Evolutionary conservation across 2,888 invertebrate species (phyloP).

Genomic region (Emmelina monodactyla): DNA sequence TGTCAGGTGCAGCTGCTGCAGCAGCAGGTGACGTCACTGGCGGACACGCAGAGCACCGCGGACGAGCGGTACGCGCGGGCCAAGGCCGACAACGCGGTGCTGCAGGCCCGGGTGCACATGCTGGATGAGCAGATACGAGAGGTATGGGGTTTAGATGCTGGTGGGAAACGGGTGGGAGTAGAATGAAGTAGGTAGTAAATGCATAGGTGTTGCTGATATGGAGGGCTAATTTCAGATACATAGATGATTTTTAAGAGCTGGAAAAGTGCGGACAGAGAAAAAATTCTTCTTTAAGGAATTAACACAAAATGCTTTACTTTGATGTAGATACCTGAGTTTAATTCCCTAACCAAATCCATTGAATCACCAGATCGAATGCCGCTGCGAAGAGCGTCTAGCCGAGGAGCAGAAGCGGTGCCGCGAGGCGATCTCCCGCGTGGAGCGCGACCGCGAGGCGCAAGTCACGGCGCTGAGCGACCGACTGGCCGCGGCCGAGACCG

Average conservation of each 20-base stretch:
- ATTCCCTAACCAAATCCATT: too few species aligned
- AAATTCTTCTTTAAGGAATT: too few species aligned
- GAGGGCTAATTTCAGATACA: too few species aligned
- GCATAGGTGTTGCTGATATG: too few species aligned
- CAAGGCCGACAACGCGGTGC: conserved; percentile 91
- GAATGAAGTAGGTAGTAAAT: too few species aligned
- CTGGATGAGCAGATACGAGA: conserved; percentile 90
- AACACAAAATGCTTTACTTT: too few species aligned
- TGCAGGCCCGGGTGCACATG: conserved; percentile 90
- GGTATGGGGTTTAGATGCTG: too few species aligned
- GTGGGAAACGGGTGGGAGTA: too few species aligned
- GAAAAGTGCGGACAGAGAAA: too few species aligned
- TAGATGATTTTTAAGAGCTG: too few species aligned
- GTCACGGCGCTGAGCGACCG: conserved; percentile 47
- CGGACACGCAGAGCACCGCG: conserved; percentile 85
- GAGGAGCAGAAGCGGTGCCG: conserved; percentile 88
- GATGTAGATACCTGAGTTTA: too few species aligned
- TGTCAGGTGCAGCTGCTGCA: conserved; percentile 89
- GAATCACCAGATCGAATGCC: conserved; percentile 79
- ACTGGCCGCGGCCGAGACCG: conserved; percentile 54
- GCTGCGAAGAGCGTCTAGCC: conserved; percentile 75
- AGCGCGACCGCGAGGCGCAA: conserved; percentile 75
- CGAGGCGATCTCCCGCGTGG: conserved; percentile 82
- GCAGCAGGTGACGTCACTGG: conserved; percentile 88
- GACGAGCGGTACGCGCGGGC: conserved; percentile 89